Base-by-base conservation (phyloP, 2,113 vertebrate species). In the Syrmaticus mikado region DNA sequence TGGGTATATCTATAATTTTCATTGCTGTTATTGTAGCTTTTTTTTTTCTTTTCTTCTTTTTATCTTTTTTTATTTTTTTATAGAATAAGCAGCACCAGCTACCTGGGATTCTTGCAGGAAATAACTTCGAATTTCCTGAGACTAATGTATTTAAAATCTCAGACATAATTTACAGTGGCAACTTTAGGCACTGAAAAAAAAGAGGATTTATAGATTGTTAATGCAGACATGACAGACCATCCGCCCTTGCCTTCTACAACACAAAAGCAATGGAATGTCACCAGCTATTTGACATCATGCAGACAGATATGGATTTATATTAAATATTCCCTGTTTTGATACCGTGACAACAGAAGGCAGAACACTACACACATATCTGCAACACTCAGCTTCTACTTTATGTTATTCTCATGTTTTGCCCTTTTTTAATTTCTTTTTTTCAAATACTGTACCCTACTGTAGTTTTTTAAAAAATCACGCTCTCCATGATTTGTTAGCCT, bases 221-320 rank as follows among this genome's bases (percentile, higher is more conserved):
- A 76, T 48, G 14, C 30, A 92, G 64, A 85, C 38, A 82, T 53
- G 46, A 75, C 24, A 78, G 46, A 64, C 41, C 32, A 83, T 58
- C 13, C 41, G 32, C 34, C 61, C 34, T 57, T 30, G 89, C n/a
- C 8, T 87, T 68, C 53, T 21, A 45, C 19, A 71, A 13, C 41
- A 92, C 38, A 94, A 66, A 90, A 91, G 25, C 64, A 11, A 78
- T 3, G 22, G 20, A 74, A 88, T 43, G 17, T 34, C 14, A 94
- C 34, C 21, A 34, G 22, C 75, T 50, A 28, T 25, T 38, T 52
- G 53, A 45, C 24, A 50, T 20, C 46, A 85, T 55, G 32, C 17
- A 68, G 38, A 77, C 74, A 67, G 14, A 11, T 19, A 38, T 8
- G 11, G 11, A 46, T 74, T 90, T 77, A 30, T 38, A 61, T 3